phyloP scores from a whole-genome alignment of 2,888 invertebrate genomes.

The Drosophila neutralis region DNA sequence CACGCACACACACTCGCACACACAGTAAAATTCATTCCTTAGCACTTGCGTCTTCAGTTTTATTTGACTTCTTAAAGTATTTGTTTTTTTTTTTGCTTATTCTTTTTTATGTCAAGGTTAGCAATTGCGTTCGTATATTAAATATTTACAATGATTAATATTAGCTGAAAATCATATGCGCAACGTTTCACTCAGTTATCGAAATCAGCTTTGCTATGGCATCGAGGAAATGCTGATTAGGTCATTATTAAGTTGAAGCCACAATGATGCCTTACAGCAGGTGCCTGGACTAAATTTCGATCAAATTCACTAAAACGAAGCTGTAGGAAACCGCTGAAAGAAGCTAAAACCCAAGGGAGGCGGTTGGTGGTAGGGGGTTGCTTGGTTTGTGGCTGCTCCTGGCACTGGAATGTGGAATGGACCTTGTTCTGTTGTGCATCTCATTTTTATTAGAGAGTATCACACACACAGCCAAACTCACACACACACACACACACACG shows the following conservation, averaged over 20 bases:
- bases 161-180: neutral
- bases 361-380: neutral
- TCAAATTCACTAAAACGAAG: constrained; percentile 54
- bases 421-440: constrained; percentile 46
- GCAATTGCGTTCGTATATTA: neutral
- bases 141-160: constrained; percentile 9
- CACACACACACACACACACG: constrained; percentile 7
- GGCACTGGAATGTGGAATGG: constrained; percentile 14
- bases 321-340: constrained; percentile 48
- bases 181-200: neutral
- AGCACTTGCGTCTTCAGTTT: constrained; percentile 10
- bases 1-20: constrained; percentile 4
- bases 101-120: constrained; percentile 4
- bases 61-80: neutral
- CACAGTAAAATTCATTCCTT: constrained; percentile 15
- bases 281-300: constrained; percentile 23
- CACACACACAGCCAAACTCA: constrained; percentile 30
- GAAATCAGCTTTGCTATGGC: neutral
- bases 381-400: constrained; percentile 5
- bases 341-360: constrained; percentile 23
- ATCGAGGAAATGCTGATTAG: constrained; percentile 31
- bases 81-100: neutral
- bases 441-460: constrained; percentile 62
- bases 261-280: constrained; percentile 31
- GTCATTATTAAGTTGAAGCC: constrained; percentile 38